These are phyloP conservation scores for Samia ricini DNA, from an alignment of 1,140 invertebrate species.

Conservation along the genomic window DNA sequence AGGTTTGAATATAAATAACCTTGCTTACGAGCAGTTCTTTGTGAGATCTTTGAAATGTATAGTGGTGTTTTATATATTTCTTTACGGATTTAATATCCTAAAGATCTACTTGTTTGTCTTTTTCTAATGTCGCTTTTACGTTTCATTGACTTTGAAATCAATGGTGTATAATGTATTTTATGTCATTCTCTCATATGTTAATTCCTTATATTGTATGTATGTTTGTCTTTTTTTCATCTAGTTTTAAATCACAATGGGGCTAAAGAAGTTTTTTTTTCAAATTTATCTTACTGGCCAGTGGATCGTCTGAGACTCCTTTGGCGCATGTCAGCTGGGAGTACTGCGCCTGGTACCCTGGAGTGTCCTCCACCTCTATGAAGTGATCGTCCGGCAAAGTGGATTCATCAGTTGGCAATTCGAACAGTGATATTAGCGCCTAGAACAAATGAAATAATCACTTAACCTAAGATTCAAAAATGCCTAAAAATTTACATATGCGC, in stretches of 20 bases:
- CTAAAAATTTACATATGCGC: not conserved
- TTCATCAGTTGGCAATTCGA: slow-evolving; percentile 93
- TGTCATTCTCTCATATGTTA: not conserved
- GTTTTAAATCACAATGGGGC: too few relatives aligned
- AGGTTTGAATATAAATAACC: too few relatives aligned
- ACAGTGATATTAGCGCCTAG: slow-evolving; percentile 88
- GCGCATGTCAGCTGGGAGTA: slow-evolving; percentile 94
- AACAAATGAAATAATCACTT: slow-evolving; percentile 12
- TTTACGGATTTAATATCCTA: too few relatives aligned
- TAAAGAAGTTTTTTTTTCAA: too few relatives aligned
- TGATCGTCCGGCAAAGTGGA: slow-evolving; percentile 89
- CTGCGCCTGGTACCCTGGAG: slow-evolving; percentile 91
- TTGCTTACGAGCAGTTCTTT: too few relatives aligned
- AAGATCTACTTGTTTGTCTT: too few relatives aligned
- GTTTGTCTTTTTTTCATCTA: too few relatives aligned
- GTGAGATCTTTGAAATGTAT: too few relatives aligned
- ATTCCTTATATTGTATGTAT: not conserved
- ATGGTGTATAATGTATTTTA: too few relatives aligned
- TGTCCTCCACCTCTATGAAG: slow-evolving; percentile 91
- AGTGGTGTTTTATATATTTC: too few relatives aligned
- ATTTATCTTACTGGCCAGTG: slow-evolving; percentile 74
- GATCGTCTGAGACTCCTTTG: slow-evolving; percentile 84
- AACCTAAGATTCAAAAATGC: not conserved
- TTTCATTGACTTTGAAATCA: too few relatives aligned
- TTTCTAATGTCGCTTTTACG: too few relatives aligned